Evolutionary conservation across 2,113 vertebrate species (phyloP).

Genomic region (Lagenorhynchus albirostris): DNA sequence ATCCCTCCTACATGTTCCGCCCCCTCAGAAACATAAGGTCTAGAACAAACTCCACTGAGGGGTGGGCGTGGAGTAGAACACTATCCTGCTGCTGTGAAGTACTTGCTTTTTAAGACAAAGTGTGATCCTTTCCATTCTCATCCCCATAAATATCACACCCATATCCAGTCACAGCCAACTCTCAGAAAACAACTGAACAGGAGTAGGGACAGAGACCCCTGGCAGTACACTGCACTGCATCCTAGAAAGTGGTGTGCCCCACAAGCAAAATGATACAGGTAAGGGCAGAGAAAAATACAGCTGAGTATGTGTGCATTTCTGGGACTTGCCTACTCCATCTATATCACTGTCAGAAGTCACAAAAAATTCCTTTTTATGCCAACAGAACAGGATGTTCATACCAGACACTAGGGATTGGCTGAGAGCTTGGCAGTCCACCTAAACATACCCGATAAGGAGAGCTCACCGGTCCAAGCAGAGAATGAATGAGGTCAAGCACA

Average conservation of each 20-base stretch:
- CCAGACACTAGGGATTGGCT: accelerated
- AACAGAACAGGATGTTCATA: neutral
- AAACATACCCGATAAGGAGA: too few relatives aligned
- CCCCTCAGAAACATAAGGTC: neutral
- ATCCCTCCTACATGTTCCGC: neutral
- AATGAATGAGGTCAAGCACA: neutral
- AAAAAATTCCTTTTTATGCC: neutral
- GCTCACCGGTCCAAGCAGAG: neutral
- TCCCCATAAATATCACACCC: neutral
- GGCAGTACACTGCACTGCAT: neutral
- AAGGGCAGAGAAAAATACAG: neutral
- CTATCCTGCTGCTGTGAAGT: neutral
- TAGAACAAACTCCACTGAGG: neutral
- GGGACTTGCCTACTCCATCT: accelerated
- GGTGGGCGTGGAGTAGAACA: accelerated
- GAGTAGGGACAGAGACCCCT: neutral
- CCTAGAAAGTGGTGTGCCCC: neutral
- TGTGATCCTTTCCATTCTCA: neutral
- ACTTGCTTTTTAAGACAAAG: neutral
- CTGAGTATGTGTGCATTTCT: accelerated
- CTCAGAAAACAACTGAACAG: neutral
- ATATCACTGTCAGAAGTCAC: neutral
- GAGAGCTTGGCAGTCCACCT: neutral
- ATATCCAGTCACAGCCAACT: neutral
- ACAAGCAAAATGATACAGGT: neutral